Base-by-base conservation (phyloP, 2,888 invertebrate species). In the Anorthoa munda region DNA sequence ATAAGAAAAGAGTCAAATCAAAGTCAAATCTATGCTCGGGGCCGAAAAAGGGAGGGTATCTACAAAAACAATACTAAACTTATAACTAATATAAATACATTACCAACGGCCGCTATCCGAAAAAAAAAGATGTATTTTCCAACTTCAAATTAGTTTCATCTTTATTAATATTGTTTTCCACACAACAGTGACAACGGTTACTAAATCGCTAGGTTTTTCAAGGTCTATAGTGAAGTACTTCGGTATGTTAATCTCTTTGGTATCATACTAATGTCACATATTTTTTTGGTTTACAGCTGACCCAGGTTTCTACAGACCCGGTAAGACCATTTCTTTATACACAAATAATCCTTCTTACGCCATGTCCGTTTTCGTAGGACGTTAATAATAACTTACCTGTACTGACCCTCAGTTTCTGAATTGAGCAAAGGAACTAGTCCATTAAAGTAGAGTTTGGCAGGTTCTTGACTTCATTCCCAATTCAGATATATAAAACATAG, bases 271-370 rank as follows among this genome's bases (percentile, higher is more conserved):
- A 65, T 75, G 2, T 23, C 4, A 18, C 3, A n/a, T n/a, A 31
- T 58, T 64, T 66, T 39, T 1, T 17, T 55, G 5, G 45, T 77
- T 46, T 77, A 55, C 88, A 90, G 89, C 81, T 69, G 85, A 89
- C 50, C 53, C 81, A 46, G 56, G 23, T 72, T 84, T 87, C 82
- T 51, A 63, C 26, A 21, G 0, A 31, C 68, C 75, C n/a, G 58
- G 75, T 75, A 59, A 75, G 69, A 68, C 2, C n/a, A 26, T 71
- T 55, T 48, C 13, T 31, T 53, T 23, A 23, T 23, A 60, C 26
- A n/a, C 2, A 23, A 50, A 66, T 56, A 17, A 7, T 31, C 17
- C 4, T 21, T 18, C 12, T 26, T 12, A 51, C 7, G 13, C 21
- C 39, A n/a, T 15, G 17, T 64, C 5, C 15, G 3, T 9, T 65